Evolutionary conservation across 2,113 vertebrate genomes (phyloP).

Genomic region (Neolamprologus ventralis): DNA sequence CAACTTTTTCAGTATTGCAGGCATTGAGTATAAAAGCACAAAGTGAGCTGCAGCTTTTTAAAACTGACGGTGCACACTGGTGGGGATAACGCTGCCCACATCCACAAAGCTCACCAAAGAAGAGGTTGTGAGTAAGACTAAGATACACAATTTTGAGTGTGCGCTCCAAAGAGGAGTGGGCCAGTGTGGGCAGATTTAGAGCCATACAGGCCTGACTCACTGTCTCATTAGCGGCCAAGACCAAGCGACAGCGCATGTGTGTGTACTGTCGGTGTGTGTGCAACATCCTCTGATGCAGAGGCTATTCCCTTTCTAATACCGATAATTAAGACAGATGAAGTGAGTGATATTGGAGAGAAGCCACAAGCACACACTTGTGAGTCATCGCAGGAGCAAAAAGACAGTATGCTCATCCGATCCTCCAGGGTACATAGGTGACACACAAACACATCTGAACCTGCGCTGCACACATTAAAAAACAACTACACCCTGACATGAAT

Average conservation of each 20-base stretch:
- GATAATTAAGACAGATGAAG: conserved; percentile 37
- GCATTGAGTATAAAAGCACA: background rate
- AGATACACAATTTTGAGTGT: background rate
- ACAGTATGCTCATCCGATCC: background rate
- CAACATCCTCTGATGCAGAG: background rate
- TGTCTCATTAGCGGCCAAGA: background rate
- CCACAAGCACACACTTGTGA: background rate
- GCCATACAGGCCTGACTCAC: conserved; percentile 9
- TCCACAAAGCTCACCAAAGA: background rate
- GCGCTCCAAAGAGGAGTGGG: background rate
- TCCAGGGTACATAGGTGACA: background rate
- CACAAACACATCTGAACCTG: background rate
- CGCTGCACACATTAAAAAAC: background rate
- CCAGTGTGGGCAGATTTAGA: conserved; percentile 5
- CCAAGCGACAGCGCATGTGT: background rate
- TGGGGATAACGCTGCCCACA: background rate
- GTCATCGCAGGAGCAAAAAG: background rate
- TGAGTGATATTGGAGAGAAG: conserved; percentile 20
- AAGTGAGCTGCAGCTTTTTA: background rate
- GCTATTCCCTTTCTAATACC: conserved; percentile 7
- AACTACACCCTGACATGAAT: background rate
- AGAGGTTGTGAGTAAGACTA: background rate
- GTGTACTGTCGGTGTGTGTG: background rate
- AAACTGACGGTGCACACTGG: background rate
- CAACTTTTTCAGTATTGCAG: background rate